phyloP scores from a whole-genome alignment of 2,797 vertebrate species.

The Coreius guichenoti region DNA sequence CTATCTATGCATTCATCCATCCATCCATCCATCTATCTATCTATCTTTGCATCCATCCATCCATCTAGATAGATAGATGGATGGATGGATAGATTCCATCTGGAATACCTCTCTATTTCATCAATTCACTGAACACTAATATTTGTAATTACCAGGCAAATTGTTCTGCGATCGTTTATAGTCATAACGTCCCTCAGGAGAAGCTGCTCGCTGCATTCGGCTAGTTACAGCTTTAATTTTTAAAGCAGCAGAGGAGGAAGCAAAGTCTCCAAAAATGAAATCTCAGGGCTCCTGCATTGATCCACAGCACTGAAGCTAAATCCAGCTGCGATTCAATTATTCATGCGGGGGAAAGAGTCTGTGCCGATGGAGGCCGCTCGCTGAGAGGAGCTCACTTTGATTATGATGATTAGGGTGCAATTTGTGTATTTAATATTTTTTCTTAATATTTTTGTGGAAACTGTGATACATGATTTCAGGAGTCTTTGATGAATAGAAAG shows the following conservation, averaged over 20 bases:
- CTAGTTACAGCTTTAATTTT: slow-evolving; percentile 57
- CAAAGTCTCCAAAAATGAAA: slow-evolving; percentile 61
- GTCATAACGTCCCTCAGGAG: slow-evolving; percentile 60
- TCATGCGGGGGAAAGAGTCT: slow-evolving; percentile 68
- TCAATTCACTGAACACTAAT: neutral
- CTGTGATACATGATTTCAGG: no score
- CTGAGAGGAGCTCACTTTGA: no score
- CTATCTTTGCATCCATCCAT: no score
- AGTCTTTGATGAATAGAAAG: neutral
- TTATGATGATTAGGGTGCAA: neutral
- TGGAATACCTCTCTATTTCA: neutral
- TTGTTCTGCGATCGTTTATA: neutral
- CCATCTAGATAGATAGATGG: no score
- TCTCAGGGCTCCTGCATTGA: slow-evolving; percentile 70
- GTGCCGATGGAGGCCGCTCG: neutral
- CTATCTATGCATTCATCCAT: no score
- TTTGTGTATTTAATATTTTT: neutral
- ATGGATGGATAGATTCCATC: neutral
- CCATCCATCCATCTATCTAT: no score
- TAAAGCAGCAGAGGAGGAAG: slow-evolving; percentile 52
- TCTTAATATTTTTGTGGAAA: neutral
- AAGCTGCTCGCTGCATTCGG: slow-evolving; percentile 53
- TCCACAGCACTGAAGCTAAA: slow-evolving; percentile 68
- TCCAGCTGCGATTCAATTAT: slow-evolving; percentile 76
- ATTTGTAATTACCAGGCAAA: neutral